These are phyloP conservation scores for Zygogramma bicolorata DNA, from an alignment of 2,888 invertebrate species.

Conservation along the genomic window DNA sequence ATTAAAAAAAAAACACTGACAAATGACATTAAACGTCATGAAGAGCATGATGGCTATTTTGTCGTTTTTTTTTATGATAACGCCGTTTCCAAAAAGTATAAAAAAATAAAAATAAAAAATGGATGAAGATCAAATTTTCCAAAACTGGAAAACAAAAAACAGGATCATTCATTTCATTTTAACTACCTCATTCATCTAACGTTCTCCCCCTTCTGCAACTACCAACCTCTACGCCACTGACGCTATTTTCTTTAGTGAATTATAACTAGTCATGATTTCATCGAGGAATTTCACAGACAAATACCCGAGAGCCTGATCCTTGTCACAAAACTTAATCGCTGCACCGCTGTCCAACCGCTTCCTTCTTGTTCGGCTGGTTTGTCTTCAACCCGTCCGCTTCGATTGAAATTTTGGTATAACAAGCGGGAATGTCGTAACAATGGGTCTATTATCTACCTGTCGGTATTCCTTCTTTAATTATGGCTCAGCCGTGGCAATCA, in stretches of 20 bases:
- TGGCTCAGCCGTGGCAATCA: conserved; percentile 46
- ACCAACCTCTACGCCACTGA: too few species aligned
- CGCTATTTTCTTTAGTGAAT: neutral
- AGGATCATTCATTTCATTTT: too few species aligned
- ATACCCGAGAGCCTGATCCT: neutral
- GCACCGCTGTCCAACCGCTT: neutral
- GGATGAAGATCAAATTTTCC: too few species aligned
- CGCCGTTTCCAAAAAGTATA: too few species aligned
- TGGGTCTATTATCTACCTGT: conserved; percentile 66
- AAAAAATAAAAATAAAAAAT: too few species aligned
- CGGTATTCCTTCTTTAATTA: conserved; percentile 63
- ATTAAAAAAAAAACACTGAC: too few species aligned
- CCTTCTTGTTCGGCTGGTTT: conserved; percentile 4
- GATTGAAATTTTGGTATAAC: conserved; percentile 61
- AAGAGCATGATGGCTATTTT: too few species aligned
- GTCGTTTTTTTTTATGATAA: too few species aligned
- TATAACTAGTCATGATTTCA: neutral
- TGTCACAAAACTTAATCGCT: neutral
- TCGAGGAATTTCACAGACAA: neutral
- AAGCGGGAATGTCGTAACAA: conserved; percentile 64
- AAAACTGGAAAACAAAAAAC: too few species aligned
- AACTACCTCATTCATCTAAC: too few species aligned
- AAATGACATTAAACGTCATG: too few species aligned
- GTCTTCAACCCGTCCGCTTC: conserved; percentile 27
- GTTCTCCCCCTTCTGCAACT: too few species aligned